Base-by-base conservation (phyloP, 2,797 vertebrate species). In the Coreius guichenoti region DNA sequence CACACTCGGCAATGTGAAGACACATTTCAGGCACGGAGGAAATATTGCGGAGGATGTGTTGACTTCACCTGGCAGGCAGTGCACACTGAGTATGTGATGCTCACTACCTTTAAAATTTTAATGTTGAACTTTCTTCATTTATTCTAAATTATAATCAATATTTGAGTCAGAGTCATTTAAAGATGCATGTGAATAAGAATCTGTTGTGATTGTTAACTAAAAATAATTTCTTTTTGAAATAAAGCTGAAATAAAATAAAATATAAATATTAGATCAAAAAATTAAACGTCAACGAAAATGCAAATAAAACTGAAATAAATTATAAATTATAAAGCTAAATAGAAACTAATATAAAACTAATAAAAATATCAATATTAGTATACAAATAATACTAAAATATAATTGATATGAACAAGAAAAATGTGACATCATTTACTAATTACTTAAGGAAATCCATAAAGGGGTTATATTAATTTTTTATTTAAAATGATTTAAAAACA, bases 1-100 rank as follows among this genome's bases (percentile, higher is more conserved):
- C 94, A 94, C 91, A 92, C 91, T 94, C 87, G 88, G 92, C 93
- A 91, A 93, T 93, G 91, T 93, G 87, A 80, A 91, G 91, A 91
- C 91, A 90, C 90, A 92, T 93, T 91, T 90, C 90, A 83, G 86
- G 87, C 88, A 47, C 8, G 86, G 87, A 81, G 78, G 81, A 80
- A 70, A 82, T 81, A 86, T 67, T 82, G 75, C 67, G 63, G 58
- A 11, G 67, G 67, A 77, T 83, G 73, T 74, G 75, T 85, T 73
- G 81, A 82, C 78, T 84, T 79, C 70, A 87, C 83, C 76, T 81
- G 79, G 68, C 45, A 73, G 73, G 49, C 49, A 0, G 49, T 54
- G 49, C 31, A 2, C 49, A 36, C 74, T 19, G 70, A 73, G 43
- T 70, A 73, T 73, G 36, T 14, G 26, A 61, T n/a, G 17, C 68